These are phyloP conservation scores for Hyla sarda DNA, from an alignment of 2,113 vertebrate genomes.

Conservation along the genomic window DNA sequence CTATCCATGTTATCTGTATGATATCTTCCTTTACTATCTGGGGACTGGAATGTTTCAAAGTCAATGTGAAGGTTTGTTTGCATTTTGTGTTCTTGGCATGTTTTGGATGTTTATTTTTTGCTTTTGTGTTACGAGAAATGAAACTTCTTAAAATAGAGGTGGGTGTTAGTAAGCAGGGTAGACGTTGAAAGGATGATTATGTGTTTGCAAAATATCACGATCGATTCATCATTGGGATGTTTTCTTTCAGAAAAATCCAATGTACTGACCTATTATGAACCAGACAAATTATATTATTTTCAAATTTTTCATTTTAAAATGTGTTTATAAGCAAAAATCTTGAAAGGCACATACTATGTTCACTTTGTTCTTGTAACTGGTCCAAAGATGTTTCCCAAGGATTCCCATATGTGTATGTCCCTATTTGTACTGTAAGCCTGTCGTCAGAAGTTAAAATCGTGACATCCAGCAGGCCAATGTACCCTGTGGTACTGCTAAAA, in stretches of 20 bases:
- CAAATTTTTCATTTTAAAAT: too few relatives aligned
- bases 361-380: too few relatives aligned
- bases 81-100: neutral
- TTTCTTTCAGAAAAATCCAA: neutral
- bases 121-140: neutral
- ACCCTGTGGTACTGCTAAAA: too few relatives aligned
- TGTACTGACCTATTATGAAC: neutral
- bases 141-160: neutral
- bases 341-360: too few relatives aligned
- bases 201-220: neutral
- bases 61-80: neutral
- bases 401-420: too few relatives aligned
- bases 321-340: too few relatives aligned
- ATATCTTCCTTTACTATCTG: neutral
- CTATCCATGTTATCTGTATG: neutral
- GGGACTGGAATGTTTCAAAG: neutral
- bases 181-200: neutral
- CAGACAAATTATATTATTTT: neutral
- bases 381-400: too few relatives aligned
- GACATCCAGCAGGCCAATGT: too few relatives aligned
- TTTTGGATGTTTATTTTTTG: neutral
- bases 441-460: too few relatives aligned
- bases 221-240: neutral
- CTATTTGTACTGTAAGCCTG: too few relatives aligned
- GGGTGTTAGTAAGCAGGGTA: neutral